Evolutionary conservation across 2,888 invertebrate genomes (phyloP).

Genomic region (Drosophila emarginata): DNA sequence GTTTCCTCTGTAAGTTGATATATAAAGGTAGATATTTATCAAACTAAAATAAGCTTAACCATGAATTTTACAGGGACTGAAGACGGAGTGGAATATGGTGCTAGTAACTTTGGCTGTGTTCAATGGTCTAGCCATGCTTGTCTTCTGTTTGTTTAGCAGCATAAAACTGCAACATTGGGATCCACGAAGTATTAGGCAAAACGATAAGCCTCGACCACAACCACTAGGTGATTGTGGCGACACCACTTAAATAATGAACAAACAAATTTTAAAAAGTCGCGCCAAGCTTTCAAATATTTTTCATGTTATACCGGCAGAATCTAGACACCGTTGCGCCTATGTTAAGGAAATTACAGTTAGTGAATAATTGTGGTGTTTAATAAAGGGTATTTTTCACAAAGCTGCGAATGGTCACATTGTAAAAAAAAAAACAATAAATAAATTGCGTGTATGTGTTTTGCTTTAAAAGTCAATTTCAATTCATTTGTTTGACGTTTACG

Average conservation of each 20-base stretch:
- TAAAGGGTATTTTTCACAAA: neutral
- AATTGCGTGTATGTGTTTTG: slow-evolving; percentile 34
- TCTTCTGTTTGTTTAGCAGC: slow-evolving; percentile 82
- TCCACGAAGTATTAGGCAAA: slow-evolving; percentile 36
- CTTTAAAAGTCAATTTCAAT: slow-evolving; percentile 68
- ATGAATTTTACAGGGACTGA: slow-evolving; percentile 74
- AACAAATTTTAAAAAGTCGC: neutral
- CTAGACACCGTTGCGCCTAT: neutral
- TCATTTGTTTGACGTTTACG: slow-evolving; percentile 70
- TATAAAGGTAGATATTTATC: neutral
- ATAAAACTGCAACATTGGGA: slow-evolving; percentile 82
- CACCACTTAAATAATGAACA: neutral
- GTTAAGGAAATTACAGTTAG: neutral
- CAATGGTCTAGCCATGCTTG: slow-evolving; percentile 78
- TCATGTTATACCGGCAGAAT: no score
- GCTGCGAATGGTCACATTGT: no score
- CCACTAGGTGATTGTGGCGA: neutral
- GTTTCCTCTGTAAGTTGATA: slow-evolving; percentile 80
- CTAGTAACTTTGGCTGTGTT: slow-evolving; percentile 79
- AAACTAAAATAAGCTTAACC: neutral
- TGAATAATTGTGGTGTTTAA: neutral
- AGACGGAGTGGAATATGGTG: slow-evolving; percentile 82
- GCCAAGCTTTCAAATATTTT: neutral
- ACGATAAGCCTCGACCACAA: neutral
- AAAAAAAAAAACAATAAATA: no score